Evolutionary conservation across 2,797 vertebrate genomes (phyloP).

Genomic region (Morelia viridis): DNA sequence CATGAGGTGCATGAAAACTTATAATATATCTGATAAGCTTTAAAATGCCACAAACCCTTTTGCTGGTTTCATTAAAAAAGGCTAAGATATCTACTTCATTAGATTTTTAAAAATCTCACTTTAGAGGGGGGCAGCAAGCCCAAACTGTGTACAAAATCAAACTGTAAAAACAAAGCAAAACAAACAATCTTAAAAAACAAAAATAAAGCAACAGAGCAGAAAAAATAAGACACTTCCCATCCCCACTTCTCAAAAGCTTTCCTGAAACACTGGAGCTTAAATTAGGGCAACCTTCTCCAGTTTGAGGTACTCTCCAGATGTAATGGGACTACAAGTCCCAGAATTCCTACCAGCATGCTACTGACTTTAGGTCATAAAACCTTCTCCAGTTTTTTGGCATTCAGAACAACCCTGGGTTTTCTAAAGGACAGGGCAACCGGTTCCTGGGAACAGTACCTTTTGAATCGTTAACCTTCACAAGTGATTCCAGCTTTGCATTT

Average conservation of each 20-base stretch:
- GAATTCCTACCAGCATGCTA: not conserved
- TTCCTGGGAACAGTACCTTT: constrained; percentile 76
- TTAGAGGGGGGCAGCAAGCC: not conserved
- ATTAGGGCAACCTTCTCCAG: not conserved
- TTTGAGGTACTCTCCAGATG: not conserved
- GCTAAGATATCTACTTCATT: not conserved
- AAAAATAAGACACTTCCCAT: not conserved
- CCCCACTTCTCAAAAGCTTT: not conserved
- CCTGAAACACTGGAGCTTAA: not conserved
- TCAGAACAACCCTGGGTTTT: not conserved
- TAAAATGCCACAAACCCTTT: not conserved
- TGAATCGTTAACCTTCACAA: constrained; percentile 85
- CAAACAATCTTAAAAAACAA: not conserved
- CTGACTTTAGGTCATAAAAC: not conserved
- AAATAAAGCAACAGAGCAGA: not conserved
- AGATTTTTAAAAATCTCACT: not conserved
- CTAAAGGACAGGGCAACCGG: not conserved
- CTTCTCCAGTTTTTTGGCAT: not conserved
- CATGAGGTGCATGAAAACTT: not conserved
- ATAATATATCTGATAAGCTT: not conserved
- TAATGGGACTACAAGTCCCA: not conserved
- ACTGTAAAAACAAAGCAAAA: not conserved
- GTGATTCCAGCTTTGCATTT: constrained; percentile 80
- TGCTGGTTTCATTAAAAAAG: not conserved
- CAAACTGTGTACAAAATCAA: not conserved